These are phyloP conservation scores for Acanthisitta chloris DNA, from an alignment of 2,113 vertebrate genomes.

Conservation along the genomic window DNA sequence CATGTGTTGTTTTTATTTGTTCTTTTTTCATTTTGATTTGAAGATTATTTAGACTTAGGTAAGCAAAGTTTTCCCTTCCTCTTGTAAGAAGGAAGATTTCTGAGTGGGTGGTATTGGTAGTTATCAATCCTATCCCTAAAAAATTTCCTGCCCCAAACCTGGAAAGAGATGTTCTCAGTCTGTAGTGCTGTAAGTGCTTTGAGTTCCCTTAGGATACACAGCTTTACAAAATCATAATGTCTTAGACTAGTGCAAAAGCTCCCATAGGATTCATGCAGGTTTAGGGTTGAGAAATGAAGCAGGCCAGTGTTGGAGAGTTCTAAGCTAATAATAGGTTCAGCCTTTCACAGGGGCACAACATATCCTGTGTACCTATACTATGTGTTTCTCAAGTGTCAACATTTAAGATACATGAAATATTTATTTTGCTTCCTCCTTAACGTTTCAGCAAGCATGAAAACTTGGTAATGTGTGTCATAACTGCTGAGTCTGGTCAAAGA, in stretches of 20 bases:
- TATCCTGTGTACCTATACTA: rapidly evolving
- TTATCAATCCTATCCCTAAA: not conserved
- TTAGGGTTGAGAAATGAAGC: not conserved
- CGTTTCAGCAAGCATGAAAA: not conserved
- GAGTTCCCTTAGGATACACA: not conserved
- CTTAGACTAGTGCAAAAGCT: not conserved
- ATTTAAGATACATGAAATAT: not conserved
- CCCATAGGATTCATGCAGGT: rapidly evolving
- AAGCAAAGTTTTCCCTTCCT: not conserved
- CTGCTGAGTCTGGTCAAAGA: not conserved
- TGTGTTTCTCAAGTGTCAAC: not conserved
- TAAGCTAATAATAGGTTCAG: not conserved
- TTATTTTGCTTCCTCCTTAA: not conserved
- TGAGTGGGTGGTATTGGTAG: too few species aligned
- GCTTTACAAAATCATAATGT: not conserved
- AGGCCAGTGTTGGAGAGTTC: not conserved
- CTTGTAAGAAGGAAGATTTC: not conserved
- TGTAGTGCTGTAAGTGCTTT: not conserved
- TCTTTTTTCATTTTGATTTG: not conserved
- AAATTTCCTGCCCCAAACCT: not conserved
- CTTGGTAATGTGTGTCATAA: not conserved
- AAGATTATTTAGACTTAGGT: not conserved
- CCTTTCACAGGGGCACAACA: not conserved
- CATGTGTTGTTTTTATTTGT: not conserved
- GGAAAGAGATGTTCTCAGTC: not conserved